A percentile compares a stretch with the other conserved stretches of the same genome.
These are phyloP conservation scores for Hypanus sabinus DNA, from an alignment of 2,113 vertebrate genomes.

Conservation along the genomic window DNA sequence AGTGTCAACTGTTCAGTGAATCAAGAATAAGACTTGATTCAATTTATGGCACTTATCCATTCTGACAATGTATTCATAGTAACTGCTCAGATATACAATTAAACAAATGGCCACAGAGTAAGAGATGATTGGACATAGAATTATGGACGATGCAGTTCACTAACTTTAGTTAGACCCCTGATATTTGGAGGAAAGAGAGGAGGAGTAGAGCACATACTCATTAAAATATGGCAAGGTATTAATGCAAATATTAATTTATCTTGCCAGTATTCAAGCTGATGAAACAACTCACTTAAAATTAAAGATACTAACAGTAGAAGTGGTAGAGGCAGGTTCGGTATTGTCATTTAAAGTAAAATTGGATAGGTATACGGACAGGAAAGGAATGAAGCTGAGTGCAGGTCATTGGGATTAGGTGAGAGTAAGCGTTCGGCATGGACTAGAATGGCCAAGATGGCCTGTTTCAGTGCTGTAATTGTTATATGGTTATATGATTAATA, in stretches of 20 bases:
- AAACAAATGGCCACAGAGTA: neutral
- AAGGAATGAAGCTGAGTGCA: no score
- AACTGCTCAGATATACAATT: neutral
- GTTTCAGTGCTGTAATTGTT: no score
- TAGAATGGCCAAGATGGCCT: no score
- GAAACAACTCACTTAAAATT: neutral
- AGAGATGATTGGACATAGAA: neutral
- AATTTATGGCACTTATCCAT: neutral
- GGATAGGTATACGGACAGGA: no score
- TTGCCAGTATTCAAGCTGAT: neutral
- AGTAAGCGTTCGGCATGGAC: no score
- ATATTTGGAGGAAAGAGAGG: neutral
- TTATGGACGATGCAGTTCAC: neutral
- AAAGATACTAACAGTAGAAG: conserved; percentile 56
- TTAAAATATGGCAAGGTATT: neutral
- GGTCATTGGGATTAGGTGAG: no score
- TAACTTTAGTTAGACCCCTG: neutral
- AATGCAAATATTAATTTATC: neutral
- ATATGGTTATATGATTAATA: no score
- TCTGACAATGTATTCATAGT: neutral
- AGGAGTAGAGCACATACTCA: neutral
- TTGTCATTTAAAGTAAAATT: no score
- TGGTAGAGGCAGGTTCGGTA: no score
- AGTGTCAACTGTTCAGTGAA: neutral
- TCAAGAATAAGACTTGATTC: neutral